A percentile compares a stretch with the other conserved stretches of the same genome.
These are phyloP conservation scores for Contarinia nasturtii DNA, from an alignment of 1,140 invertebrate genomes.

Conservation along the genomic window DNA sequence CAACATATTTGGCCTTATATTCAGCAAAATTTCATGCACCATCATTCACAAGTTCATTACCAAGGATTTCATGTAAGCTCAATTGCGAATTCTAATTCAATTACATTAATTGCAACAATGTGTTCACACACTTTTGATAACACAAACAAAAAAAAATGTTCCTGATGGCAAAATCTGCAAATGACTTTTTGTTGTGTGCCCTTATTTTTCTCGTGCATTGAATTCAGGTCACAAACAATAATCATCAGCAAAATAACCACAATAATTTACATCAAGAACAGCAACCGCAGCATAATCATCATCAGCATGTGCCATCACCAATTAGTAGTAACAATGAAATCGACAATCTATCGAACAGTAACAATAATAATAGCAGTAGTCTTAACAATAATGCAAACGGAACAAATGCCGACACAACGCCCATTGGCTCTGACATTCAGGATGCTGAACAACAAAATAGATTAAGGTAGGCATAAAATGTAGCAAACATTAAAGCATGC, in stretches of 20 bases:
- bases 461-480: slow-evolving; percentile 14
- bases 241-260: slow-evolving; percentile 10
- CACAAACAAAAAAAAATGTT: too few relatives aligned
- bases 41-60: slow-evolving; percentile 4
- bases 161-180: too few relatives aligned
- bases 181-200: too few relatives aligned
- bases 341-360: slow-evolving; percentile 19
- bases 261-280: slow-evolving; percentile 7
- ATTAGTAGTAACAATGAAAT: slow-evolving; percentile 25
- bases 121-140: too few relatives aligned
- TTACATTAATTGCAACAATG: too few relatives aligned
- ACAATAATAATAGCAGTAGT: slow-evolving; percentile 8
- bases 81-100: too few relatives aligned
- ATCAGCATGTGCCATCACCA: slow-evolving; percentile 16
- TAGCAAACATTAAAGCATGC: slow-evolving; percentile 3
- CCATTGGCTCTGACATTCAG: slow-evolving; percentile 10
- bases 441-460: slow-evolving; percentile 20
- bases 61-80: slow-evolving; percentile 1
- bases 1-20: slow-evolving; percentile 27
- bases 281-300: slow-evolving; percentile 8
- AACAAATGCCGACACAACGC: slow-evolving; percentile 9
- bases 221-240: slow-evolving; percentile 7
- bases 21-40: slow-evolving; percentile 24
- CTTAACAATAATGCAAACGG: slow-evolving; percentile 8
- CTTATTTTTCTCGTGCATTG: too few relatives aligned